Evolutionary conservation across 2,888 invertebrate genomes (phyloP), one percentile per base, ranked within the genome.

Genomic region (Peribatodes rhomboidaria): DNA sequence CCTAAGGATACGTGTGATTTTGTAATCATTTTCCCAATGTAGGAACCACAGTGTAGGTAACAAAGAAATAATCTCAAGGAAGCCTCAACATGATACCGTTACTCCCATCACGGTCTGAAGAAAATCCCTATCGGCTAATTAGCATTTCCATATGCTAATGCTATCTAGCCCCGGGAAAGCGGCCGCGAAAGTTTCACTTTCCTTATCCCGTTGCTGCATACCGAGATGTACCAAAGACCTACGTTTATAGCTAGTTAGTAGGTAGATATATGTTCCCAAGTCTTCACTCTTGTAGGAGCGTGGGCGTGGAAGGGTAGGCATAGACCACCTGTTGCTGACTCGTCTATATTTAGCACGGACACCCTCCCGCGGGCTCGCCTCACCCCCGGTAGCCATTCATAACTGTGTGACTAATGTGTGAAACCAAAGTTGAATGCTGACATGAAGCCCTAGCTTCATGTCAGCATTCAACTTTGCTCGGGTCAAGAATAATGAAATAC

Each of bases 341-440:
- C 69, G 55, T 81, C 90, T 92, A 92, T 90, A 85, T 92, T 84
- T 92, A 92, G 89, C 79, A 46, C 67, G 66, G 65, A 69, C 71
- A 73, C 78, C 77, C 66, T 74, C 58, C 69, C 67, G 49, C 18
- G n/a, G 4, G 68, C 75, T 37, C 70, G 59, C 77, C 69, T 73
- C 68, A 68, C 76, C 78, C 78, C 81, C 80, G 76, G 80, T 77
- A 80, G 74, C 82, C 88, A 88, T 86, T 90, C 91, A 89, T 89
- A 88, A 87, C 85, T 86, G 82, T 76, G 79, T 91, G 92, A 92
- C 87, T 92, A 92, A 92, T 89, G 86, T 86, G 86, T 84, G 85
- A 88, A 88, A 77, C 81, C 75, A 73, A 70, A 79, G 68, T 76
- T 73, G 8, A 60, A 56, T 44, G 73, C 71, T 73, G 62, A 62